Base-by-base conservation (phyloP, 2,797 vertebrate genomes). In the Gymnoscopelus microlampas region DNA sequence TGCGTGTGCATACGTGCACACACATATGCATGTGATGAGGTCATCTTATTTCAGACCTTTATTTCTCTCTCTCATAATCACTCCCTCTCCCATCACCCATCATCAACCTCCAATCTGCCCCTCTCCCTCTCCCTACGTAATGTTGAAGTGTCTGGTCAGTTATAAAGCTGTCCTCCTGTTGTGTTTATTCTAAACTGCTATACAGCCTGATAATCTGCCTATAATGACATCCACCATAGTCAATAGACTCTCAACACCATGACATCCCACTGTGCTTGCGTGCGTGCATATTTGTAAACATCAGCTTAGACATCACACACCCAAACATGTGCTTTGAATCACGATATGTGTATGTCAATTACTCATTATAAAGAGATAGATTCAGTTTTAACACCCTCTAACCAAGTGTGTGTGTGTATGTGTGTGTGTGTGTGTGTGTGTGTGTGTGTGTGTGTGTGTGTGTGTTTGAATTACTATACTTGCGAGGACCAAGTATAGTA, bases 181-280 rank as follows among this genome's bases (percentile, higher is more conserved):
- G 57, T 49, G 32, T 74, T 68, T 55, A 47, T 32, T 63, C 65
- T 48, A 24, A 9, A 0, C 64, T 60, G 50, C 71, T 56, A 11
- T 63, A 55, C 62, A 78, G 74, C 77, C 24, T 64, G 72, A 71
- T 85, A 78, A 82, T 82, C 82, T 84, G 70, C 68, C 65, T 54
- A 74, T 76, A 85, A 86, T 82, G 76, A 84, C 76, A 85, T 85
- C 60, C 68, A 66, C 76, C 79, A 66, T 63, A 75, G 62, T 71
- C 54, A 68, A 84, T 78, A 80, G 63, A 77, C 70, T 54, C 69
- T 72, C 60, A 70, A 66, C 74, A 70, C 68, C 49, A 5, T 14
- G 13, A 63, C 51, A 61, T 75, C 78, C 53, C 5, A 62, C 56
- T 63, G 19, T 63, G 32, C 53, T 32, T 59, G 6, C 11, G 9